Base-by-base conservation (phyloP, 2,888 invertebrate species). In the Macroteleia sp. region DNA sequence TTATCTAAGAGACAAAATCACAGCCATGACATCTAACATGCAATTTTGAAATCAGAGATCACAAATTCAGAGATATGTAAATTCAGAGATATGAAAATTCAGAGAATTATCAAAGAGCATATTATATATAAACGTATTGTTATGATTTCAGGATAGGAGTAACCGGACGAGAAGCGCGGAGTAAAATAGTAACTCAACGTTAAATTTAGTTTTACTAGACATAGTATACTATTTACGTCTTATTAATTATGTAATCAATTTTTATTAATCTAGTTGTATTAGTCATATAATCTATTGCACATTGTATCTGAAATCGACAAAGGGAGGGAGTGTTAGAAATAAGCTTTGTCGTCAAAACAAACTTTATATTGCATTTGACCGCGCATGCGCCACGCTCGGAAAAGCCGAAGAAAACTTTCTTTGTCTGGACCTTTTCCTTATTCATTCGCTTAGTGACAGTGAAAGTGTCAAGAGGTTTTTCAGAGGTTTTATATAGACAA, bases 31-130 rank as follows among this genome's bases (percentile, higher is more conserved):
- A 41, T 28, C 22, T 19, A 39, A 22, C 0, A 42, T 19, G 14
- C 20, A 50, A 57, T 3, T 34, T 16, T 39, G 50, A 71, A 54
- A 39, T 83, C 39, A 66, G 80, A 76, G 82, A 77, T 19, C 41
- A 61, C 6, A n/a, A n/a, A n/a, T n/a, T n/a, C 30, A 81, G 25
- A 77, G 17, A 80, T 57, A 25, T 25, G 25, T 25, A 20, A 73
- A n/a, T n/a, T n/a, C n/a, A n/a, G n/a, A n/a, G n/a, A n/a, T n/a
- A n/a, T n/a, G n/a, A n/a, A n/a, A n/a, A n/a, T n/a, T n/a, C n/a
- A n/a, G n/a, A n/a, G n/a, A n/a, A n/a, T n/a, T n/a, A n/a, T n/a
- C 76, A 14, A 5, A 71, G 22, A 25, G 80, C 36, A 25, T 30
- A 42, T 14, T 46, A 28, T 46, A 14, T 2, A 12, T 28, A 17